Evolutionary conservation across 2,113 vertebrate species (phyloP), one percentile per base, ranked within the genome.

Genomic region (Formicarius rufipectus): DNA sequence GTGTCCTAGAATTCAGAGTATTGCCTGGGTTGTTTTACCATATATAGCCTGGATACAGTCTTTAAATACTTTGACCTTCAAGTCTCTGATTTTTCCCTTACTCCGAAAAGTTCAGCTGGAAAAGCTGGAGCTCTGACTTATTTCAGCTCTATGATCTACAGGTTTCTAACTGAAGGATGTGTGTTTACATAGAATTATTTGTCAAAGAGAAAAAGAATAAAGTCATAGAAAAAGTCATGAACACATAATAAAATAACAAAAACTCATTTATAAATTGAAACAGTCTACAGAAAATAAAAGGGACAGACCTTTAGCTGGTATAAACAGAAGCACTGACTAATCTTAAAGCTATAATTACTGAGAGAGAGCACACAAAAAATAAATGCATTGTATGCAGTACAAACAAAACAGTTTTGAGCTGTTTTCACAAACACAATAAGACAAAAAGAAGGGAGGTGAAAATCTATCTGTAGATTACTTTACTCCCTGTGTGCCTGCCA

Each of bases 21-120:
- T 56, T 59, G 88, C 72, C 35, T 55, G 52, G 11, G 14, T 12
- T 81, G 86, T 91, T 97, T 94, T 86, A 81, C 96, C 96, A 95
- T 95, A 92, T 84, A 97, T 95, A 90, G 96, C 35, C 89, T 84
- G 68, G 47, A 62, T 47, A 62, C 4, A 59, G 30, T 58, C 81
- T 55, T 78, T 4, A 2, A 89, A 74, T 44, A 68, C 35, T 93
- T 53, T n/a, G 33, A 77, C 56, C 40, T 86, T 53, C 42, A 62
- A 63, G 39, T 42, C 39, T 37, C 42, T 79, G 52, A 44, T 78
- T 86, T 68, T 84, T 40, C 28, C 52, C 56, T 82, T 89, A 81
- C 74, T 95, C 72, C 37, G 86, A 88, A 84, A 78, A 37, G 68
- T 68, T 92, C 40, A 3, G 2, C 15, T 60, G 56, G 16, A 93